Percentiles rank a stretch among this genome's conserved stretches.
Conservation (phyloP, 2,113 vertebrate genomes). For the Chrysemys picta region DNA sequence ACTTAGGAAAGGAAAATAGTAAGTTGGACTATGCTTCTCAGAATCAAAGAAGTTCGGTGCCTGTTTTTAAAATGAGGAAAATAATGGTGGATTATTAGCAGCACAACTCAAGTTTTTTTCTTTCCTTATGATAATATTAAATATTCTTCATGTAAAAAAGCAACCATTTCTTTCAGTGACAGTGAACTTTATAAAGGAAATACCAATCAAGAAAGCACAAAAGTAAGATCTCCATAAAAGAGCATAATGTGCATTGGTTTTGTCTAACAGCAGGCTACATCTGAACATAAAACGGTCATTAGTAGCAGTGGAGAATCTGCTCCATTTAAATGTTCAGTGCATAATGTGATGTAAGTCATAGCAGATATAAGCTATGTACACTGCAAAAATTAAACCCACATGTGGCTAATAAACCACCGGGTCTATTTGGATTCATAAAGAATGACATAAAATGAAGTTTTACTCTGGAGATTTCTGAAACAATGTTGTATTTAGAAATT, state of each 20-base stretch:
- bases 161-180: not conserved
- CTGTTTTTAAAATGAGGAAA: not conserved
- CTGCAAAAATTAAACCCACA: not conserved
- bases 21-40: not conserved
- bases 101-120: not conserved
- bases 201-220: not conserved
- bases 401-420: not conserved
- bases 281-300: not conserved
- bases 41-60: not conserved
- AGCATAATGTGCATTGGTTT: not conserved
- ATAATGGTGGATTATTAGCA: not conserved
- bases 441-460: not conserved
- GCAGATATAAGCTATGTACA: not conserved
- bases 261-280: not conserved
- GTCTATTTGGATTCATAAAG: not conserved
- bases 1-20: not conserved
- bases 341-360: not conserved
- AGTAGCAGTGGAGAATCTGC: not conserved
- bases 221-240: not conserved
- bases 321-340: not conserved
- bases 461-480: not conserved
- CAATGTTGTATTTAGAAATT: not conserved
- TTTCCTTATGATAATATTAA: not conserved
- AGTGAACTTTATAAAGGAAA: not conserved
- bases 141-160: not conserved